Evolutionary conservation across 1,140 invertebrate genomes (phyloP).

Genomic region (Dolichoris vasculosae): DNA sequence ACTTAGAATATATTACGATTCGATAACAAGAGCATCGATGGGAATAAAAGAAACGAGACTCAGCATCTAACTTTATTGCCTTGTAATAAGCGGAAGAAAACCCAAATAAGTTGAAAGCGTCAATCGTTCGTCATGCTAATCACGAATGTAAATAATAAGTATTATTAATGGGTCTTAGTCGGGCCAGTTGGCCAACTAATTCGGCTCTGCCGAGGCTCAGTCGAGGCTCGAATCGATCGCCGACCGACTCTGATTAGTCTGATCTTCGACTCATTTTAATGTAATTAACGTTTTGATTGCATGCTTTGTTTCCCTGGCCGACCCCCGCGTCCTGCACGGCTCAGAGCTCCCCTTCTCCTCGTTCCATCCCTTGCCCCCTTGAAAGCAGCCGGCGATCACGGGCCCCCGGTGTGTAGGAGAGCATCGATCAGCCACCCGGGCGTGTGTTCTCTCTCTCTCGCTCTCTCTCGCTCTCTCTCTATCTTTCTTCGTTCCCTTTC

Average conservation of each 20-base stretch:
- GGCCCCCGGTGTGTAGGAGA: constrained; percentile 57
- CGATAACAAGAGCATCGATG: background rate
- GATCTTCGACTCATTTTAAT: constrained; percentile 74
- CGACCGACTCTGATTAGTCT: constrained; percentile 65
- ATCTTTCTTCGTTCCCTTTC: background rate
- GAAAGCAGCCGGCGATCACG: constrained; percentile 68
- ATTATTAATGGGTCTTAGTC: constrained; percentile 25
- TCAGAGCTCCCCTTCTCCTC: constrained; percentile 51
- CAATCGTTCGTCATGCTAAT: constrained; percentile 10
- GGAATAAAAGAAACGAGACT: background rate
- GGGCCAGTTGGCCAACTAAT: background rate
- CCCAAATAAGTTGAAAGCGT: background rate
- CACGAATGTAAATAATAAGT: constrained; percentile 31
- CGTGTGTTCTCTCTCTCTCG: background rate
- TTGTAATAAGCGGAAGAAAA: background rate
- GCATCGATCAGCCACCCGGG: constrained; percentile 45
- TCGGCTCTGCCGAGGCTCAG: background rate
- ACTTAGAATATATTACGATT: background rate
- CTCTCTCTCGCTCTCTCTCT: background rate
- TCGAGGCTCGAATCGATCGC: constrained; percentile 59
- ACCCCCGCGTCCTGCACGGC: constrained; percentile 55
- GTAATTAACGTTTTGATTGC: constrained; percentile 75
- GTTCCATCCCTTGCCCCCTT: background rate
- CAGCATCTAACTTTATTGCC: background rate
- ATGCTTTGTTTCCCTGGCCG: constrained; percentile 72